Evolutionary conservation across 2,113 vertebrate genomes (phyloP), one percentile per base, ranked within the genome.

Genomic region (Poeciliopsis occidentalis): DNA sequence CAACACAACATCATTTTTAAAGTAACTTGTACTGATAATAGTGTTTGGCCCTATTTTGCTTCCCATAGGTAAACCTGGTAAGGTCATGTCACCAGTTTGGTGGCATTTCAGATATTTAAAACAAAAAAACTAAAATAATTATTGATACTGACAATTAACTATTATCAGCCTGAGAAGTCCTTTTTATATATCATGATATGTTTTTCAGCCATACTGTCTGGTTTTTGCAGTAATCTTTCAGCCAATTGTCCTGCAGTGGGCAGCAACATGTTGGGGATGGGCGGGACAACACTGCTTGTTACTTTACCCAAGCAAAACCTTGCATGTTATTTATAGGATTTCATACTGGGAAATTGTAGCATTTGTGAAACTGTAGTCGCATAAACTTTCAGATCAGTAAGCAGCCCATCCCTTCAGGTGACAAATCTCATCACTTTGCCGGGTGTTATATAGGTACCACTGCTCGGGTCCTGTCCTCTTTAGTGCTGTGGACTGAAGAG

Each of bases 361-460:
- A 8, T 10, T 57, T 41, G 15, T 41, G 39, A 41, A 41, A 57
- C 51, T 57, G 8, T 10, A 11, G 24, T n/a, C 10, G n/a, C 11
- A n/a, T 22, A 57, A 57, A 24, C 51, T 22, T 24, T 54, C 22
- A 7, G 2, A 24, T 2, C 51, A 57, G 22, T 57, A 8, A 57
- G 22, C 24, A n/a, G 17, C 24, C 8, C 8, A 8, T 57, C 8
- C 24, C 44, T 39, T 32, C 83, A 76, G 87, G 84, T 88, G 91
- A 91, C 83, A 82, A 86, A 79, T 73, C 75, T 68, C 60, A 12
- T 87, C 87, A 65, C 71, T 32, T 54, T 57, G 39, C 70, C 32
- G 80, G 69, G 83, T 81, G 85, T 39, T 91, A 12, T 88, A 85
- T 77, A 54, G 6, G 81, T 67, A 75, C 81, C 75, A 76, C 70